Conservation (phyloP, 2,888 invertebrate genomes). For the Lingula anatina region DNA sequence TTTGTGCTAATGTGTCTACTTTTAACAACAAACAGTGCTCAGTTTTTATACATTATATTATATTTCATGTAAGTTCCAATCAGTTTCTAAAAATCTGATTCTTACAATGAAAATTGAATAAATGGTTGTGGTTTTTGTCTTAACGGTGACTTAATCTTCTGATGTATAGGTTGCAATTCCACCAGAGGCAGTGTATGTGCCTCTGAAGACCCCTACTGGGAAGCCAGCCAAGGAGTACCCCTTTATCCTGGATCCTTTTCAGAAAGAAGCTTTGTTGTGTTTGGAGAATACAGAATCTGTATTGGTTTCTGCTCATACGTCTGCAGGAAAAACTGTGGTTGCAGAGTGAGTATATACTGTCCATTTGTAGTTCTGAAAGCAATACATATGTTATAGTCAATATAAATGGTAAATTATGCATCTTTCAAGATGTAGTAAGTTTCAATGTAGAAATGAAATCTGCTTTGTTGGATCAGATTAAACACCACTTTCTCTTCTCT, state of each 20-base stretch:
- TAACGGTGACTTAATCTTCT: too few relatives aligned
- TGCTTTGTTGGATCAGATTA: too few relatives aligned
- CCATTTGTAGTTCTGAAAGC: background rate
- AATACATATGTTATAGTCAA: background rate
- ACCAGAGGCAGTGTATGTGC: constrained; percentile 73
- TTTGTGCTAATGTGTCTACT: background rate
- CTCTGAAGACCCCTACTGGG: constrained; percentile 52
- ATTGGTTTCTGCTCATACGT: constrained; percentile 97
- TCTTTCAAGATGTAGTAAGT: too few relatives aligned
- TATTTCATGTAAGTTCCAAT: too few relatives aligned
- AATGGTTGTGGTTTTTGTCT: too few relatives aligned
- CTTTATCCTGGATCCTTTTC: constrained; percentile 95
- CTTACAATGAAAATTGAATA: too few relatives aligned
- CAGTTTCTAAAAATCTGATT: too few relatives aligned
- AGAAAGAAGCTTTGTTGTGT: constrained; percentile 92
- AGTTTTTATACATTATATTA: background rate
- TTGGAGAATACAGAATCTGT: constrained; percentile 98
- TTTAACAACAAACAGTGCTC: background rate
- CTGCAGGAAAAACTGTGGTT: constrained; percentile 96
- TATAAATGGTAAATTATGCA: too few relatives aligned
- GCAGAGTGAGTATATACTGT: constrained; percentile 73
- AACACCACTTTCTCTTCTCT: too few relatives aligned
- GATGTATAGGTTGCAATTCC: constrained; percentile 67
- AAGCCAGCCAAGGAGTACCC: constrained; percentile 84
- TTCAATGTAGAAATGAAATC: too few relatives aligned